Base-by-base conservation (phyloP, 2,113 vertebrate species). In the Odocoileus hemionus region DNA sequence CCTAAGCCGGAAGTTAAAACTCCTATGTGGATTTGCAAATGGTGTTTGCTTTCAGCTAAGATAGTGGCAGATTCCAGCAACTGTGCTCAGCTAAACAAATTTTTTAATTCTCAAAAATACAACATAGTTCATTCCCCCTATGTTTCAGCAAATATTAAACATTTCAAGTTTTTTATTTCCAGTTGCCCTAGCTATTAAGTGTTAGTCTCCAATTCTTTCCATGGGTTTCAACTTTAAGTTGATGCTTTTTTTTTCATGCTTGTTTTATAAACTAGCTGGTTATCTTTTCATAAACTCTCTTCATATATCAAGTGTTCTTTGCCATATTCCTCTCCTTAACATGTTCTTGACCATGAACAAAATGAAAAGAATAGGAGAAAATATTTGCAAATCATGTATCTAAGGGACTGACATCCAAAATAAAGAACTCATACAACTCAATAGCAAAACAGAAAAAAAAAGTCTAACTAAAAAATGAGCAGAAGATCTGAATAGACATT, bases 71-170 rank as follows among this genome's bases (percentile, higher is more conserved):
- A 55, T 93, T 92, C 64, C 39, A 84, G 26, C 30, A 91, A 89
- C 86, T 89, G 45, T 93, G 58, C 52, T 92, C 39, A 95, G 47
- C 89, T 93, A 85, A 94, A 90, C 50, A 83, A 58, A 91, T 7
- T 84, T 93, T 50, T 74, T 0, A 89, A 94, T 80, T 88, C 58
- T 94, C 91, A 96, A 92, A 91, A 86, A 67, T 74, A 90, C 14
- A 92, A 55, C 17, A 89, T 39, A 74, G 39, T 87, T 92, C 50
- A 23, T 13, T 89, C 58, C 11, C 13, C 92, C 54, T 19, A 61
- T 95, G 91, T 85, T 94, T 86, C 58, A 86, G 89, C 45, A 87
- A 85, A 74, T 47, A 55, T 58, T 85, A 94, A 95, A 52, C 61
- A 60, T 47, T 80, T 91, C 89, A 55, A 85, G 61, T 21, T 28